These are phyloP conservation scores for Synergus gifuensis DNA, from an alignment of 2,888 invertebrate species.

Conservation along the genomic window DNA sequence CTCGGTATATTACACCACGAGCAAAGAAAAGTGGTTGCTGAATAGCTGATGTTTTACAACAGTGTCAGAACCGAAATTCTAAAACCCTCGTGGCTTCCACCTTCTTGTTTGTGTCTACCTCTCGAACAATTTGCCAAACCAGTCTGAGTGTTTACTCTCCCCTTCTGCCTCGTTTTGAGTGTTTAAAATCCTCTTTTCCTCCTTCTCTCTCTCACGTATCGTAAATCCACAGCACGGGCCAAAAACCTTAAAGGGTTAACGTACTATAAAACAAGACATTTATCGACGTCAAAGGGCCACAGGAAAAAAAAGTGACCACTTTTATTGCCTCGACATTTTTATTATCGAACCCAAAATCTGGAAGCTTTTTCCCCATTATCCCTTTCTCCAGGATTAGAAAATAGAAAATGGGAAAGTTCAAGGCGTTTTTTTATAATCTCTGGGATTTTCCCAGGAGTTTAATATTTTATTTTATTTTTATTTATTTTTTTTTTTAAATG, in stretches of 20 bases:
- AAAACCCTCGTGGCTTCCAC: background rate
- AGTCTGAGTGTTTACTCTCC: background rate
- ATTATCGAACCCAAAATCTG: background rate
- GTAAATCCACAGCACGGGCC: conserved; percentile 14
- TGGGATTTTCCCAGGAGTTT: background rate
- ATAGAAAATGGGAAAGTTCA: background rate
- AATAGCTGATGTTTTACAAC: conserved; percentile 22
- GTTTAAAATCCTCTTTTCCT: background rate
- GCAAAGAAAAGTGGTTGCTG: conserved; percentile 27
- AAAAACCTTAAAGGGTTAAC: conserved; percentile 7
- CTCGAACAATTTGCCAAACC: conserved; percentile 20
- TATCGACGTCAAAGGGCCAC: background rate
- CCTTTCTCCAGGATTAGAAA: background rate
- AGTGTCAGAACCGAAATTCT: conserved; percentile 18
- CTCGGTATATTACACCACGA: background rate
- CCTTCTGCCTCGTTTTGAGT: background rate
- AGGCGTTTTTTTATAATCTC: background rate
- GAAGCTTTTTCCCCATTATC: background rate
- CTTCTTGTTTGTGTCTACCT: conserved; percentile 7
- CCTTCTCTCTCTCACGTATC: background rate
- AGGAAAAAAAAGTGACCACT: background rate
- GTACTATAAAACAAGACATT: conserved; percentile 1
- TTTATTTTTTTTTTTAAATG: no score
- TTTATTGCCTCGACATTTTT: background rate
- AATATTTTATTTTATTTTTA: background rate